Base-by-base conservation (phyloP, 2,888 invertebrate species). In the Ophion ventricosus region DNA sequence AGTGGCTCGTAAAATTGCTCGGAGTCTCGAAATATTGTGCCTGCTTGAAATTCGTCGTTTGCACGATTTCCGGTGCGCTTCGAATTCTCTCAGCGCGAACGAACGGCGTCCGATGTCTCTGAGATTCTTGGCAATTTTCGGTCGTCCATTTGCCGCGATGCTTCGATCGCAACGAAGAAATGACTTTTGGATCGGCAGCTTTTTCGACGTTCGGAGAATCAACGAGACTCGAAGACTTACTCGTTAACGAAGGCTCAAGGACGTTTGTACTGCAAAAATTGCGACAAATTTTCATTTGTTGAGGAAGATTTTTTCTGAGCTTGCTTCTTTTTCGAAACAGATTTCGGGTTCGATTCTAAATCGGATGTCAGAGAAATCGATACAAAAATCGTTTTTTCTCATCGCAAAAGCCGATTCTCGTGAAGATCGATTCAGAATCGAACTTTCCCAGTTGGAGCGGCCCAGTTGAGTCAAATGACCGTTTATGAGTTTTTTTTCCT, bases 11-110 rank as follows among this genome's bases (percentile, higher is more conserved):
- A 57, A 29, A 70, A 66, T 66, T 79, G 2, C 70, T 70, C 49
- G 70, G 70, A 54, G 70, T 75, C 23, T 79, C 82, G 56, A 74
- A 82, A 75, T 64, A 70, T 59, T 61, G 54, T 0, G 54, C 40
- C 56, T 85, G 84, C 25, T 76, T 76, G 74, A 88, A 86, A n/a
- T 40, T 80, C 49, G 86, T 73, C 8, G 79, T 77, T 76, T 85
- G 85, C 14, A 83, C 84, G 57, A 89, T 86, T 85, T 86, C 90
- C 69, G 88, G 88, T 35, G 88, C 88, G 66, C 90, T 90, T 40
- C 66, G 82, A 0, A 83, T 84, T 14, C 83, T 79, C 29, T 82
- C 80, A 0, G 84, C 54, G 14, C 74, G 72, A 59, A 61, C 40
- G 17, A 80, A 67, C 1, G 23, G 56, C 23, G 63, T 40, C 10